A percentile compares a stretch with the other conserved stretches of the same genome.
phyloP scores from a whole-genome alignment of 2,113 vertebrate genomes.

The Rhinolophus ferrumequinum region DNA sequence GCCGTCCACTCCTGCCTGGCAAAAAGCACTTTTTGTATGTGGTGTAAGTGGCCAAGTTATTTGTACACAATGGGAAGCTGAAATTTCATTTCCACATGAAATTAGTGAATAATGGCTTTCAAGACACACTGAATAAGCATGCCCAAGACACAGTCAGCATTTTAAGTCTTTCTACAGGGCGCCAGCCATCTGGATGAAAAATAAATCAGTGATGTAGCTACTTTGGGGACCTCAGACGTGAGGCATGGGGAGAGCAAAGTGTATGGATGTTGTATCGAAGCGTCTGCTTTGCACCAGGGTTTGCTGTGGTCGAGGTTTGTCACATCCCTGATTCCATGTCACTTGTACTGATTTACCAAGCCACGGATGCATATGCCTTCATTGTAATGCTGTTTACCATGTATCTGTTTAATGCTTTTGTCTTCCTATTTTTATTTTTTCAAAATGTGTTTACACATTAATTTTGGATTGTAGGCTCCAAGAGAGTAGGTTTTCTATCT shows the following conservation, averaged over 20 bases:
- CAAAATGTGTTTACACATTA: neutral
- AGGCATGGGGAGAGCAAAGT: neutral
- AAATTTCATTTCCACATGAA: slow-evolving; percentile 77
- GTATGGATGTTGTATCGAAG: neutral
- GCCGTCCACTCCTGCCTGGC: neutral
- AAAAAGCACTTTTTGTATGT: slow-evolving; percentile 61
- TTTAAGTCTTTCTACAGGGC: slow-evolving; percentile 62
- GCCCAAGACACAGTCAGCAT: slow-evolving; percentile 69
- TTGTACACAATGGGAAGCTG: slow-evolving; percentile 75
- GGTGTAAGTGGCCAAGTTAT: slow-evolving; percentile 74
- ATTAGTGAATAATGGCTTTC: slow-evolving; percentile 79
- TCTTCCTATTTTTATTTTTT: neutral
- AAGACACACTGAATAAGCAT: slow-evolving; percentile 72
- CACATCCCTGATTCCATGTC: neutral
- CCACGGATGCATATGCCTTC: neutral
- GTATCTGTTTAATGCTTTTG: neutral
- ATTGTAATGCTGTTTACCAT: neutral
- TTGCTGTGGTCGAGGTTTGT: neutral
- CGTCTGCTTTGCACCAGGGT: slow-evolving; percentile 18
- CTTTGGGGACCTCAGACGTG: neutral
- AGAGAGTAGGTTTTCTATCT: neutral
- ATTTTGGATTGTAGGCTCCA: neutral
- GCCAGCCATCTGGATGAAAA: slow-evolving; percentile 76
- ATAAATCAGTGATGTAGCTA: slow-evolving; percentile 59
- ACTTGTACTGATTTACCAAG: neutral